These are phyloP conservation scores for Aurelia aurita complex sp. Pacific DNA, from an alignment of 30 jellyfish, hydroid and myxozoan genomes.

Conservation along the genomic window DNA sequence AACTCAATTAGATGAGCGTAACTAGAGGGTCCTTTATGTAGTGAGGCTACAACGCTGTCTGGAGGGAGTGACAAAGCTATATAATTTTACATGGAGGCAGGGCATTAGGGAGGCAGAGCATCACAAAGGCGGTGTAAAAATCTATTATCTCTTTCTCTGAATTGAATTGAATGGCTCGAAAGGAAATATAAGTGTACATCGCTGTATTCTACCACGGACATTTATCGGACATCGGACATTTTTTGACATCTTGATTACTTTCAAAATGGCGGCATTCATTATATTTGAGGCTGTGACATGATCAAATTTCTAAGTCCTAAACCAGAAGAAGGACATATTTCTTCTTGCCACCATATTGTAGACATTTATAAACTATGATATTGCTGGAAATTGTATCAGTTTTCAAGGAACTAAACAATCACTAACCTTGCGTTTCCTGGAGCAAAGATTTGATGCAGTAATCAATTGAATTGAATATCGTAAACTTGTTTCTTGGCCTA, in stretches of 20 bases:
- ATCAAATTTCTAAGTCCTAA: too few species aligned
- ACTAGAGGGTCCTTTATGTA: too few species aligned
- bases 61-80: not conserved
- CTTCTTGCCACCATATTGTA: too few species aligned
- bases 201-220: not conserved
- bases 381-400: too few species aligned
- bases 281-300: too few species aligned
- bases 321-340: too few species aligned
- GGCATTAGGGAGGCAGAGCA: not conserved
- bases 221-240: not conserved
- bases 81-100: not conserved
- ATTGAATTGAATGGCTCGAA: too few species aligned
- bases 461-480: conserved; percentile 92
- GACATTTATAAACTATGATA: too few species aligned
- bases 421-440: conserved; percentile 89
- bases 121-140: not conserved
- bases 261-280: too few species aligned
- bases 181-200: not conserved
- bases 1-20: too few species aligned
- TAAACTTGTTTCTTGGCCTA: conserved; percentile 92
- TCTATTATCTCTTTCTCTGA: too few species aligned
- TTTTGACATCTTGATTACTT: too few species aligned
- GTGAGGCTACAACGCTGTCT: not conserved
- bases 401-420: not conserved
- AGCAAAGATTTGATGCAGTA: conserved; percentile 84